phyloP scores from a whole-genome alignment of 2,113 vertebrate genomes.

The Struthidea cinerea region DNA sequence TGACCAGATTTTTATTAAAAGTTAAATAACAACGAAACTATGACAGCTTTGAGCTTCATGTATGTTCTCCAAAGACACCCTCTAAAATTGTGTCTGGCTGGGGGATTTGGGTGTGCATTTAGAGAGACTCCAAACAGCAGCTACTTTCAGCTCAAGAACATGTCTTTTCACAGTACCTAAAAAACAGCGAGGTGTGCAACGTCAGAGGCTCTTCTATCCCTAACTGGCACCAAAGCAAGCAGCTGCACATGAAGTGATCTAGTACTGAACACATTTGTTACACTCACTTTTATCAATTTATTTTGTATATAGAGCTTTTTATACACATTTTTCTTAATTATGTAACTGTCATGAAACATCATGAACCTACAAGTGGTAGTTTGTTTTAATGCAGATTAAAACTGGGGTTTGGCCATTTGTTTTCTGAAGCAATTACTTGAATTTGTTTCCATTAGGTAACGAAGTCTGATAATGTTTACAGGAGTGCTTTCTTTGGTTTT shows the following conservation, averaged over 20 bases:
- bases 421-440: conserved; percentile 70
- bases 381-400: not conserved
- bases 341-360: not conserved
- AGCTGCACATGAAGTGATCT: conserved; percentile 24
- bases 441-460: conserved; percentile 53
- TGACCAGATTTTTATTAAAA: not conserved
- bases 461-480: conserved; percentile 65
- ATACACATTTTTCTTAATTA: conserved; percentile 49
- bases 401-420: not conserved
- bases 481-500: not conserved
- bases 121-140: not conserved
- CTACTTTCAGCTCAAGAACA: not conserved
- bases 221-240: conserved; percentile 69
- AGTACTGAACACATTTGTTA: conserved; percentile 43
- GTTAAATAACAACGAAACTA: not conserved
- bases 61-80: not conserved
- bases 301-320: conserved; percentile 54
- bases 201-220: not conserved
- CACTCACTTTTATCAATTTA: conserved; percentile 47
- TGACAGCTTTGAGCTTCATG: not conserved
- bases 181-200: not conserved
- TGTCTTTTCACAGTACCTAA: not conserved
- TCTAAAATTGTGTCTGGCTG: not conserved
- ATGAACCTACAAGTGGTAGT: not conserved
- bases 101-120: not conserved